Base-by-base conservation (phyloP, 1,140 invertebrate genomes). In the Drosophila ficusphila region DNA sequence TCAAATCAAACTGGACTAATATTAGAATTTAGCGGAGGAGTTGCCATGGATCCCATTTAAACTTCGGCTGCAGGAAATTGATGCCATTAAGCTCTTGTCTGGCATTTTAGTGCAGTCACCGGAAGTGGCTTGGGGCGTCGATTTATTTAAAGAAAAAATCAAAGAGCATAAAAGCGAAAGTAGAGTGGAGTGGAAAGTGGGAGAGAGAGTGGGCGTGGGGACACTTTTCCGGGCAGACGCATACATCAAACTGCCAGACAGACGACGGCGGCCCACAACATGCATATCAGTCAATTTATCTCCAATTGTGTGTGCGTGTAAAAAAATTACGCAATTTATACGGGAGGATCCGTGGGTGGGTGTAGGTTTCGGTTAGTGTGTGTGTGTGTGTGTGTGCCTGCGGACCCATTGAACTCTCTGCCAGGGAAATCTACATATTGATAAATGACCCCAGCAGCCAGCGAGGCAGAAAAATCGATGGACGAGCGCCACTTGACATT, bases 241-340 rank as follows among this genome's bases (percentile, higher is more conserved):
- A 82, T 82, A 83, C 71, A 82, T 82, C 79, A 83, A 82, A 65
- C 46, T 48, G 79, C 34, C 42, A 52, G 68, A 61, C 69, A 74
- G 57, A 36, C 53, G 53, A 49, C 64, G 51, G 47, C 61, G 60
- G 34, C 71, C 65, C 76, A 79, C 76, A 82, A 77, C 79, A 85
- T 74, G 78, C 62, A 85, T 58, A 81, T 85, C 79, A 86, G 76
- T 85, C 79, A 85, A 86, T 85, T 86, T 81, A 79, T 85, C 67
- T 85, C 19, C 76, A 64, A 60, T 60, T 62, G 77, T 58, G 73
- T 77, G 62, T 56, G 64, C 36, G 44, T 62, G 39, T 61, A 67
- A 76, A 57, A 68, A 81, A 85, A 86, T 85, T 81, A 86, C 81
- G 81, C 56, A 86, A 69, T 53, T 83, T 85, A 61, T 78, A 64